Percentiles rank a stretch among this genome's conserved stretches.
These are phyloP conservation scores for Crioceris asparagi DNA, from an alignment of 2,888 invertebrate species.

Conservation along the genomic window DNA sequence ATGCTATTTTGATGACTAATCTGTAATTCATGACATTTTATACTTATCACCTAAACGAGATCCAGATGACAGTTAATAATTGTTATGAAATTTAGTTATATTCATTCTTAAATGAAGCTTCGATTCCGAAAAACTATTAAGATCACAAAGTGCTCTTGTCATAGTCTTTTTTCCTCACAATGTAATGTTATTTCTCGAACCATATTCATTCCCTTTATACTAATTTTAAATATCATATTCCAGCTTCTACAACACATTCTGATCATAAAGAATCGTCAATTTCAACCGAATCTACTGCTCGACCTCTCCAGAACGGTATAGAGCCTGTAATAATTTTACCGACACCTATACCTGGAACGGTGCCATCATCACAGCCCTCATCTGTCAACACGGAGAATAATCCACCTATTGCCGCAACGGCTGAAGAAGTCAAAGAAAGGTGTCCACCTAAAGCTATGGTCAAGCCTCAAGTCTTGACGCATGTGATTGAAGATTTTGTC, in stretches of 20 bases:
- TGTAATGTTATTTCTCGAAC: neutral
- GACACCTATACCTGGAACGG: slow-evolving; percentile 34
- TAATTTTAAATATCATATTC: slow-evolving; percentile 12
- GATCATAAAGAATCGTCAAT: slow-evolving; percentile 19
- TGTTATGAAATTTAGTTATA: no score
- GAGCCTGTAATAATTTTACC: slow-evolving; percentile 27
- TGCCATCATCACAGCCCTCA: slow-evolving; percentile 28
- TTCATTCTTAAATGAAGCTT: slow-evolving; percentile 17
- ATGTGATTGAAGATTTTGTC: slow-evolving; percentile 93
- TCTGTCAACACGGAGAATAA: slow-evolving; percentile 25
- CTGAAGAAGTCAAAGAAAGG: slow-evolving; percentile 37
- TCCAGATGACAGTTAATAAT: no score
- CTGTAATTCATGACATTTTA: no score
- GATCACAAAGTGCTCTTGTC: slow-evolving; percentile 8
- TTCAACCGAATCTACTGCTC: slow-evolving; percentile 15
- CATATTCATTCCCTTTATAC: neutral
- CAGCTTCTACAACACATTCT: slow-evolving; percentile 19
- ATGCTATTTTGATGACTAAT: no score
- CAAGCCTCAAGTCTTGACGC: slow-evolving; percentile 89
- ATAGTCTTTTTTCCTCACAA: no score
- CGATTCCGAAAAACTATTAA: slow-evolving; percentile 10
- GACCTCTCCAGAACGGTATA: slow-evolving; percentile 17
- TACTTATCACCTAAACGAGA: no score
- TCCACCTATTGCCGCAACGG: slow-evolving; percentile 33
- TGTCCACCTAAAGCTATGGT: slow-evolving; percentile 85